These are phyloP conservation scores for Dastarcus helophoroides DNA, from an alignment of 2,888 invertebrate species.

Conservation along the genomic window DNA sequence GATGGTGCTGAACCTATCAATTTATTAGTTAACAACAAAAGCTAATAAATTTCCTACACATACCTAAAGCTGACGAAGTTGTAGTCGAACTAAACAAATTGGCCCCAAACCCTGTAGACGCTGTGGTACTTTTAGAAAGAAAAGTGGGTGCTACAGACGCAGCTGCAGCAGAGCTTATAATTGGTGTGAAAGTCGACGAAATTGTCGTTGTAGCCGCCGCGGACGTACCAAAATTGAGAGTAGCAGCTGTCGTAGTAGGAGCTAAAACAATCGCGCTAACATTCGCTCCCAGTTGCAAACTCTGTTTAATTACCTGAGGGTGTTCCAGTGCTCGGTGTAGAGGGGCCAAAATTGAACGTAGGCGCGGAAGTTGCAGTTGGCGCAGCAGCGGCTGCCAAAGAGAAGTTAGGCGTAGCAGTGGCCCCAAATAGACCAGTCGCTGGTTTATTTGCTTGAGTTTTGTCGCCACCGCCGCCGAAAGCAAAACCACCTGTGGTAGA, in stretches of 20 bases:
- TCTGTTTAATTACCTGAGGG: too few species aligned
- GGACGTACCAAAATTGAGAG: too few species aligned
- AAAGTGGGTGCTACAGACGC: neutral
- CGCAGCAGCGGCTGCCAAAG: conserved; percentile 5
- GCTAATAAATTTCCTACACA: neutral
- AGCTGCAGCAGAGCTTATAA: neutral
- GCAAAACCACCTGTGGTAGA: conserved; percentile 8
- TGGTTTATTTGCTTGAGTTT: conserved; percentile 7
- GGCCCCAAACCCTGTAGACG: neutral
- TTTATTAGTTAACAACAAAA: neutral
- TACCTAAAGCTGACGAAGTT: conserved; percentile 1
- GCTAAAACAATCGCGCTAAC: too few species aligned
- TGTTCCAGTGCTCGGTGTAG: neutral
- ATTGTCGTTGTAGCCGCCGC: neutral
- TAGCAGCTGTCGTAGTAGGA: too few species aligned
- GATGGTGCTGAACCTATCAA: neutral
- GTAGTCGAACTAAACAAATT: too few species aligned
- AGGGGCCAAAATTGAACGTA: conserved; percentile 1
- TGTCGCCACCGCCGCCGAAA: conserved; percentile 10
- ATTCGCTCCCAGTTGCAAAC: too few species aligned
- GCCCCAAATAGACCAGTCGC: conserved; percentile 7
- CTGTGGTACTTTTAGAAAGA: neutral
- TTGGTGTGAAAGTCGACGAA: conserved; percentile 2
- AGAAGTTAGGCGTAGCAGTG: conserved; percentile 6
- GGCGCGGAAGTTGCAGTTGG: conserved; percentile 5